phyloP scores from a whole-genome alignment of 2,888 invertebrate species.

The Ischnura elegans region DNA sequence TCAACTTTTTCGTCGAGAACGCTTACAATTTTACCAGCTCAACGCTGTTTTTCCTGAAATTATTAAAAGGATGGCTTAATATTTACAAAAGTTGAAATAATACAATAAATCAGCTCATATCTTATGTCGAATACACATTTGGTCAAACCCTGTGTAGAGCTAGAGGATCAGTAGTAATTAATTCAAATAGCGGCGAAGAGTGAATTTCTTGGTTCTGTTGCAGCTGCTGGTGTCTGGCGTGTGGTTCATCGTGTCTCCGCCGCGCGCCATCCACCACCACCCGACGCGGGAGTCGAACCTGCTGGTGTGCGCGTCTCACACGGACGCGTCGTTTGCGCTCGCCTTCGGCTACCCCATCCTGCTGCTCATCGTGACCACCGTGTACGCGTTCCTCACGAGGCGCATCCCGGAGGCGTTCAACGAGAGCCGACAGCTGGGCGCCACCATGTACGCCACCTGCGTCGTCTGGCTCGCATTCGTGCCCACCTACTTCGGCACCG shows the following conservation, averaged over 20 bases:
- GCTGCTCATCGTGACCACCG: slow-evolving; percentile 94
- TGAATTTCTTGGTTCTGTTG: no score
- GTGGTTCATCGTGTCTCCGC: slow-evolving; percentile 95
- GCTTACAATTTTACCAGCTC: no score
- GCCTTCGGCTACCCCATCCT: slow-evolving; percentile 96
- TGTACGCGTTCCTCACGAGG: slow-evolving; percentile 96
- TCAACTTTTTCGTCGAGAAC: no score
- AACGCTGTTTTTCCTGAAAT: no score
- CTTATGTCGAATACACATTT: no score
- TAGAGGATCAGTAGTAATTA: no score
- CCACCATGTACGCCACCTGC: slow-evolving; percentile 99
- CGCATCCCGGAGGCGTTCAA: slow-evolving; percentile 99
- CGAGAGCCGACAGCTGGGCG: slow-evolving; percentile 98
- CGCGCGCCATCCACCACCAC: slow-evolving; percentile 93
- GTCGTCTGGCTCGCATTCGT: slow-evolving; percentile 99
- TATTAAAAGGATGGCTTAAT: no score
- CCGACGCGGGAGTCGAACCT: slow-evolving; percentile 95
- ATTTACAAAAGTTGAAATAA: no score
- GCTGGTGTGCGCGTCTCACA: slow-evolving; percentile 94
- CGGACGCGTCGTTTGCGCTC: slow-evolving; percentile 96
- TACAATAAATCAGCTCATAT: no score
- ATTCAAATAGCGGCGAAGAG: no score
- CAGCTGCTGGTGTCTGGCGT: slow-evolving; percentile 93
- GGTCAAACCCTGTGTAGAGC: no score
- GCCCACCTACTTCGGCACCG: slow-evolving; percentile 97